Percentiles rank a stretch among this genome's conserved stretches.
These are phyloP conservation scores for Myanophis thanlyinensis DNA, from an alignment of 2,113 vertebrate species.

Conservation along the genomic window DNA sequence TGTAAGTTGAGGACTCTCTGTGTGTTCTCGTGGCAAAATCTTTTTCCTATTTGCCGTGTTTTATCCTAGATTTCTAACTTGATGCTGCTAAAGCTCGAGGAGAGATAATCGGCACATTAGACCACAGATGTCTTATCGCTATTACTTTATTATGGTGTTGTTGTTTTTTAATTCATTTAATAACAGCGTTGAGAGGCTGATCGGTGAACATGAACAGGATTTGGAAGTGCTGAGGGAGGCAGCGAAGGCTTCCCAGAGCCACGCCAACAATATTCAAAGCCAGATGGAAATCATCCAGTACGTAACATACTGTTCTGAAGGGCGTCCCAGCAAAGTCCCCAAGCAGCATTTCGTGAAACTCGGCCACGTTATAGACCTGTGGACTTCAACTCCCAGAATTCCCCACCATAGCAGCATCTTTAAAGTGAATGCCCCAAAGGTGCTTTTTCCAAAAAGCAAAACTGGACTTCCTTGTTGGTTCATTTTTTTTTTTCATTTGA, in stretches of 20 bases:
- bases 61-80: background rate
- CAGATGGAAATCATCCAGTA: conserved; percentile 72
- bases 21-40: background rate
- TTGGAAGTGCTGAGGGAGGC: conserved; percentile 71
- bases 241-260: conserved; percentile 56
- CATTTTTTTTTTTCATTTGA: too few relatives aligned
- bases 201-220: conserved; percentile 72
- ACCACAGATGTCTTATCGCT: background rate
- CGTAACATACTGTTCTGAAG: conserved; percentile 30
- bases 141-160: background rate
- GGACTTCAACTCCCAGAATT: background rate
- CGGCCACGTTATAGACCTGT: fast-evolving
- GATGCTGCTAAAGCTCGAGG: background rate
- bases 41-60: background rate
- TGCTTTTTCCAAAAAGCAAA: too few relatives aligned
- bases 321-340: conserved; percentile 35
- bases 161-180: background rate
- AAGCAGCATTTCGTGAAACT: background rate
- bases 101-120: background rate
- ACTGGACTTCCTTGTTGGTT: too few relatives aligned
- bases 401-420: too few relatives aligned
- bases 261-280: conserved; percentile 48
- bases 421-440: background rate
- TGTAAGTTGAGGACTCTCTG: too few relatives aligned
- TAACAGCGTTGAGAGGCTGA: conserved; percentile 64